Evolutionary conservation across 2,113 vertebrate genomes (phyloP).

Genomic region (Sturnira hondurensis): DNA sequence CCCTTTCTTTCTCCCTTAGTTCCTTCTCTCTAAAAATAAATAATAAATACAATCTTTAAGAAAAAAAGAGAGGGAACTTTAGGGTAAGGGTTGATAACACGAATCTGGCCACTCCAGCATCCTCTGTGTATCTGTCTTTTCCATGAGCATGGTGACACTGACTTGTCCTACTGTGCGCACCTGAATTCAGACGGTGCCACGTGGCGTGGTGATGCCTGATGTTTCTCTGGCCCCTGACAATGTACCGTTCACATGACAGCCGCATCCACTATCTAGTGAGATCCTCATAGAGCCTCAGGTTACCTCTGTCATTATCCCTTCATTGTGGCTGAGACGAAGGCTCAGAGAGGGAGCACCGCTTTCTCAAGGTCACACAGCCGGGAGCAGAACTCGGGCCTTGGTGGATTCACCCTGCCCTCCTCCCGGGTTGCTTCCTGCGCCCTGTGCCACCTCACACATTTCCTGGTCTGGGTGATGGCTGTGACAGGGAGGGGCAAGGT

Average conservation of each 20-base stretch:
- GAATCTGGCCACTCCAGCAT: not conserved
- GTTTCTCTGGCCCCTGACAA: accelerated
- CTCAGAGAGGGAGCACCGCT: not conserved
- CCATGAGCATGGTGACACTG: accelerated
- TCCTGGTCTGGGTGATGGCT: not conserved
- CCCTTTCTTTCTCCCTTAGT: too few species aligned
- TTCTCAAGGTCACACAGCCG: not conserved
- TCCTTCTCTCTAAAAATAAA: too few species aligned
- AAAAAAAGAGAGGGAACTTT: not conserved
- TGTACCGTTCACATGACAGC: accelerated
- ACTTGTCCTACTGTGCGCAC: accelerated
- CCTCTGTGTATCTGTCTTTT: not conserved
- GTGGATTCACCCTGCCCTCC: accelerated
- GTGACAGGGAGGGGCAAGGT: not conserved
- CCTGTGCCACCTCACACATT: accelerated
- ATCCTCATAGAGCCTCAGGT: not conserved
- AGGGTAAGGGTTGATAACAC: accelerated
- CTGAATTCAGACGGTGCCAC: not conserved
- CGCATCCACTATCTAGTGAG: accelerated
- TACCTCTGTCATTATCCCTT: accelerated
- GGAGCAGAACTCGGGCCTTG: accelerated
- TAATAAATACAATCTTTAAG: too few species aligned
- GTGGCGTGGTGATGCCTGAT: not conserved
- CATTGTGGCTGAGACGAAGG: not conserved
- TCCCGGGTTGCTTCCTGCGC: not conserved